Percentiles rank a stretch among this genome's conserved stretches.
Conservation (phyloP, 2,888 invertebrate genomes). For the Heliconius sara region DNA sequence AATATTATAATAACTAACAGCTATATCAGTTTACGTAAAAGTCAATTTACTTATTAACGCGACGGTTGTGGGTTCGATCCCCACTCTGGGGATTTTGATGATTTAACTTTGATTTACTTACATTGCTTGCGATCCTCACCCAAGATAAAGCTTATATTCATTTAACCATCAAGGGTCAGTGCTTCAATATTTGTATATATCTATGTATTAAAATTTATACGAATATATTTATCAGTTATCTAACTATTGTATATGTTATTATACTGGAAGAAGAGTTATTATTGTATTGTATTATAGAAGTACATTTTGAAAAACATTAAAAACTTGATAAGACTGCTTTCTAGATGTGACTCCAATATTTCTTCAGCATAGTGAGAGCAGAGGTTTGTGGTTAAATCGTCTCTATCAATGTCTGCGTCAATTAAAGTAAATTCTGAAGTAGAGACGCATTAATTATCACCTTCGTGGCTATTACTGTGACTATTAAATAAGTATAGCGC, state of each 20-base stretch:
- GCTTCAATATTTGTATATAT: too few species aligned
- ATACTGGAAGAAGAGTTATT: too few species aligned
- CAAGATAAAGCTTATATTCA: too few species aligned
- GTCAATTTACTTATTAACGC: background rate
- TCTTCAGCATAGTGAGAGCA: background rate
- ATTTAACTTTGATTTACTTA: too few species aligned
- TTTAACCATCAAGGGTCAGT: too few species aligned
- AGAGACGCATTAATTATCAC: constrained; percentile 17
- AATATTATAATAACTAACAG: background rate
- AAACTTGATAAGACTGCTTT: background rate
- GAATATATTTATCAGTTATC: too few species aligned
- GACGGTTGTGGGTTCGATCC: background rate
- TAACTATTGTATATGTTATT: too few species aligned
- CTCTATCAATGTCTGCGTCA: constrained; percentile 24
- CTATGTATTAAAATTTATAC: too few species aligned
- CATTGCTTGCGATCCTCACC: too few species aligned
- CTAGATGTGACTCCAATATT: background rate
- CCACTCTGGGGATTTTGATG: too few species aligned
- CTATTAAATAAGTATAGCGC: constrained; percentile 5
- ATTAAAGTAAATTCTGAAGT: constrained; percentile 27
- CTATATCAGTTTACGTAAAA: background rate
- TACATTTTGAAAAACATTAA: background rate
- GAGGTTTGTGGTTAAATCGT: constrained; percentile 27
- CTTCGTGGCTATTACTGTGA: constrained; percentile 1
- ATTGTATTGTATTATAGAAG: too few species aligned